Evolutionary conservation across 37 sponge, comb jelly and placozoan genomes (phyloP), one percentile per base, ranked within the genome.

Genomic region (Amphimedon queenslandica): DNA sequence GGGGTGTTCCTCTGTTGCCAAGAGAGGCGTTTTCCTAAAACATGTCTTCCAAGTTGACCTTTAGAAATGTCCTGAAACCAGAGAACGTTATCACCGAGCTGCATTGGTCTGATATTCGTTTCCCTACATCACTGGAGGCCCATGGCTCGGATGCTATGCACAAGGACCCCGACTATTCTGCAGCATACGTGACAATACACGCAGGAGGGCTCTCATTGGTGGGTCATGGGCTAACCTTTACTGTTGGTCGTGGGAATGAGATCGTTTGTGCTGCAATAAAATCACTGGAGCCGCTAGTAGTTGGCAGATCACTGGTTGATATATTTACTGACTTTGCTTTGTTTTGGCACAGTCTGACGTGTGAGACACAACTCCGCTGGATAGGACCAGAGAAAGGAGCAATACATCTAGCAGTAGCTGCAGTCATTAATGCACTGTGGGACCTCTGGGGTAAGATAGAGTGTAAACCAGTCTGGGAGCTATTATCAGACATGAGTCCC

Each of bases 91-190:
- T 47, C 8, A 18, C 53, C 13, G 66, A 66, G 1, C 39, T 84
- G 4, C 23, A 32, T 1, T 72, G 83, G 38, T 32, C 38, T 1
- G 90, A 94, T 63, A 57, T 94, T 16, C 75, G 96, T 0, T 95
- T 90, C 60, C 92, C 91, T 23, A 95, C 96, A 10, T 95, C 96
- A 18, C 37, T 57, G 36, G 92, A 84, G 2, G 68, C 79, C 27
- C 92, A 95, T 53, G 96, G 96, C 2, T 90, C 96, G 2, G 96
- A 95, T 58, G 92, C 92, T 25, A 72, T 95, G 65, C 96, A 95
- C 80, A 95, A 81, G 29, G 88, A 90, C 57, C 96, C 96, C 3
- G 96, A 95, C 67, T 95, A 90, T 76, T 95, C 96, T 21, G 86
- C 85, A 0, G 96, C 96, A 42, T 95, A 95, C 67, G 92, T 95